Evolutionary conservation across 2,888 invertebrate species (phyloP).

Genomic region (Drosophila parthenogenetica): DNA sequence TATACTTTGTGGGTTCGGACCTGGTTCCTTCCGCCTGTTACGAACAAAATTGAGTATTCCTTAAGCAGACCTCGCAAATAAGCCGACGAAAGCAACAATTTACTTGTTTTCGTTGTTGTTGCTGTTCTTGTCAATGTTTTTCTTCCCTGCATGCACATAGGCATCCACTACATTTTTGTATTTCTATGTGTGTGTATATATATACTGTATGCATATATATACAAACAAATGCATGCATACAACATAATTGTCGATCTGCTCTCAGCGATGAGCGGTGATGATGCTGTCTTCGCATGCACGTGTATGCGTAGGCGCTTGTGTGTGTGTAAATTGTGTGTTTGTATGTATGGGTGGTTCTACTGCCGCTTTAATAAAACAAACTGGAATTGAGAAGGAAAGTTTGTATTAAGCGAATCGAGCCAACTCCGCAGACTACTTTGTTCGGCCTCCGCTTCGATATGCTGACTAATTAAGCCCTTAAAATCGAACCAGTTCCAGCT

Average conservation of each 20-base stretch:
- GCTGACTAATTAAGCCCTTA: constrained; percentile 75
- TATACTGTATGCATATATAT: not conserved
- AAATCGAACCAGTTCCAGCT: constrained; percentile 37
- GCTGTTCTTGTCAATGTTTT: constrained; percentile 37
- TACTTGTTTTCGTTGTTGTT: constrained; percentile 22
- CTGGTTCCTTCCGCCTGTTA: no score
- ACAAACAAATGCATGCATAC: constrained; percentile 11
- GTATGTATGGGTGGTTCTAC: constrained; percentile 6
- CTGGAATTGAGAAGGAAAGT: constrained; percentile 51
- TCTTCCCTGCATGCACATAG: constrained; percentile 15
- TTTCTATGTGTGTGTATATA: not conserved
- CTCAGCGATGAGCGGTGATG: constrained; percentile 18
- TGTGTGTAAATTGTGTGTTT: constrained; percentile 9
- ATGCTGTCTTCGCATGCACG: constrained; percentile 24
- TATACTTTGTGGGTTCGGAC: no score
- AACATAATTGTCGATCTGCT: constrained; percentile 51
- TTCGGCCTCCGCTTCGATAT: constrained; percentile 42
- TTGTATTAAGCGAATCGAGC: constrained; percentile 27
- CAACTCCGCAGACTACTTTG: constrained; percentile 31
- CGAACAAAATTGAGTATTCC: constrained; percentile 1
- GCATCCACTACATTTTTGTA: not conserved
- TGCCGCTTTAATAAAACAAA: constrained; percentile 43
- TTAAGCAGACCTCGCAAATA: constrained; percentile 29
- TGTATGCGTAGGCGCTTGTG: not conserved
- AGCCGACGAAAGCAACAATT: constrained; percentile 44